Base-by-base conservation (phyloP, 2,797 vertebrate genomes). In the Hippocampus kuda region DNA sequence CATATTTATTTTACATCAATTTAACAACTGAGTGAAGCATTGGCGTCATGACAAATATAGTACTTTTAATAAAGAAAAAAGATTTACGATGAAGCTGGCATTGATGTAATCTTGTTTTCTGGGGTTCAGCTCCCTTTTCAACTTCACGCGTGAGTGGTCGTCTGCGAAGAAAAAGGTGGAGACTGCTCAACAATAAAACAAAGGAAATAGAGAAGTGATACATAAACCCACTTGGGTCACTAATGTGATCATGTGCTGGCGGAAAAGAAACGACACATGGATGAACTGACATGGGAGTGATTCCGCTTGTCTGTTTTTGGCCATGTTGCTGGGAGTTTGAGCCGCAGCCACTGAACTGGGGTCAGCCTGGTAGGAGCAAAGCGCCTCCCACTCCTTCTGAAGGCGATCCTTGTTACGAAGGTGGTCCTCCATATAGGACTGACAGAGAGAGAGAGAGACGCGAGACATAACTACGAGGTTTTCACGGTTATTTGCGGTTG, bases 341-440 rank as follows among this genome's bases (percentile, higher is more conserved):
- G 94, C 94, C 0, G 88, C 38, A 16, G 91, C 86, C 3, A 94
- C 92, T 67, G 90, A 60, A 67, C 93, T 94, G 69, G 97, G 95
- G 73, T 99, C 97, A 0, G 97, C 95, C 88, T 99, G 97, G 85
- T 98, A 98, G 44, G 92, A 93, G 54, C 97, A 97, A 79, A 99
- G 82, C 0, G 94, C 95, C 80, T 99, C 94, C 97, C 97, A 99
- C 83, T 99, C 97, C 87, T 97, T 95, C 85, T 93, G 93, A 74
- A 98, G 86, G 4, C 97, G 93, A 83, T 97, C 95, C 72, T 94
- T 93, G 76, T 97, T 99, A 77, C 93, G 91, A 74, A 99, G 88
- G 77, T 99, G 97, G 75, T 99, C 97, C 83, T 99, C 97, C 97
- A 99, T 99, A 26, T 99, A 99, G 0, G 97, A 91, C 97, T 99